Evolutionary conservation across 1,140 invertebrate genomes (phyloP), one percentile per base, ranked within the genome.

Genomic region (Sminthurides bifidus): DNA sequence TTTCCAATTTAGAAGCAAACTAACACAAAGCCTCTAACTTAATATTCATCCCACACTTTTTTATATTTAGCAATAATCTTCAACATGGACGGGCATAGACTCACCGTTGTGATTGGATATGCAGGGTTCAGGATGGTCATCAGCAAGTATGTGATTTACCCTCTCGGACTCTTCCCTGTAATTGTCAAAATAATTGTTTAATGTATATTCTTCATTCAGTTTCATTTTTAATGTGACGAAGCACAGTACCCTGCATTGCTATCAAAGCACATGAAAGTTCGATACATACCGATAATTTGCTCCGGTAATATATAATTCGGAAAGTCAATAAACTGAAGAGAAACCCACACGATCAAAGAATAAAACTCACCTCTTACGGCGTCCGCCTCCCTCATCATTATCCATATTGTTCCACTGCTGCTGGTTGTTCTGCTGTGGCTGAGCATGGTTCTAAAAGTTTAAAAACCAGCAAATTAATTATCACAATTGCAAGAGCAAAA

Each of bases 71-170:
- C n/a, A n/a, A n/a, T n/a, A n/a, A n/a, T n/a, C n/a, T n/a, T n/a
- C n/a, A n/a, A n/a, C n/a, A n/a, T n/a, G n/a, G n/a, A n/a, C n/a
- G n/a, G 44, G 43, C 52, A 40, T 54, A 53, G 67, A 91, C 92
- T 88, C 78, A 96, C 92, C 80, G 95, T 93, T 75, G 92, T 95
- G 71, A 98, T 97, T 51, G 93, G 92, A 75, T 97, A 98, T 67
- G 92, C 86, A 58, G 92, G 91, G 74, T 97, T 97, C 68, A 92
- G 83, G 70, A 97, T 87, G 66, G 91, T 95, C 75, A 94, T 90
- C 54, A 95, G 79, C 58, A n/a, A 97, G 77, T 66, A 97, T 86
- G 74, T 94, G 87, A 77, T 95, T 95, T 70, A 72, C 71, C 51
- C 73, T 72, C 48, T 76, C 79, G 66, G 80, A 75, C 68, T 76